Conservation (phyloP, 1,140 invertebrate genomes). For the Marisa cornuarietis region DNA sequence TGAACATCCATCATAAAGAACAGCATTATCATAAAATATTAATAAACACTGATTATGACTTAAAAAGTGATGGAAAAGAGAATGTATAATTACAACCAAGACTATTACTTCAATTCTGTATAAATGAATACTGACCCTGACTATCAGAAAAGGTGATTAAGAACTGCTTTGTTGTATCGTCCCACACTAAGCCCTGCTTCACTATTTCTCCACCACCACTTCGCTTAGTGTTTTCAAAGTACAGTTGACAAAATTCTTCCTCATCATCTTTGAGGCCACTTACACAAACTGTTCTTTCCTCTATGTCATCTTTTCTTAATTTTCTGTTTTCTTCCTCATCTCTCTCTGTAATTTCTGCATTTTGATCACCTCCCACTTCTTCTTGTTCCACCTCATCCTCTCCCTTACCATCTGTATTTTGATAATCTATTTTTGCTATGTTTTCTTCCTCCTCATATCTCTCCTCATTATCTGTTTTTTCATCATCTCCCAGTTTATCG, state of each 20-base stretch:
- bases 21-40: too few species aligned
- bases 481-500: not conserved
- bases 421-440: not conserved
- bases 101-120: not conserved
- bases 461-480: not conserved
- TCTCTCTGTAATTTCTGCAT: not conserved
- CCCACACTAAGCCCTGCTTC: not conserved
- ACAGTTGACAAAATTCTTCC: not conserved
- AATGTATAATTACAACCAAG: not conserved
- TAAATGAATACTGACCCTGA: conserved; percentile 1
- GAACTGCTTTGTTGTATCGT: not conserved
- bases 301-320: not conserved
- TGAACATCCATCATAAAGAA: too few species aligned
- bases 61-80: not conserved
- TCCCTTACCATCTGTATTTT: not conserved
- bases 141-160: conserved; percentile 14
- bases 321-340: not conserved
- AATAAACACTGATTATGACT: not conserved
- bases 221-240: conserved; percentile 18
- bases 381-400: not conserved
- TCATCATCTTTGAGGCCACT: not conserved
- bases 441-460: not conserved
- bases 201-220: conserved; percentile 5
- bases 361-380: not conserved
- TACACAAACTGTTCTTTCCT: conserved; percentile 5